phyloP scores from a whole-genome alignment of 53 echinoderm and acorn worm species.

The Pentamera pediparva region DNA sequence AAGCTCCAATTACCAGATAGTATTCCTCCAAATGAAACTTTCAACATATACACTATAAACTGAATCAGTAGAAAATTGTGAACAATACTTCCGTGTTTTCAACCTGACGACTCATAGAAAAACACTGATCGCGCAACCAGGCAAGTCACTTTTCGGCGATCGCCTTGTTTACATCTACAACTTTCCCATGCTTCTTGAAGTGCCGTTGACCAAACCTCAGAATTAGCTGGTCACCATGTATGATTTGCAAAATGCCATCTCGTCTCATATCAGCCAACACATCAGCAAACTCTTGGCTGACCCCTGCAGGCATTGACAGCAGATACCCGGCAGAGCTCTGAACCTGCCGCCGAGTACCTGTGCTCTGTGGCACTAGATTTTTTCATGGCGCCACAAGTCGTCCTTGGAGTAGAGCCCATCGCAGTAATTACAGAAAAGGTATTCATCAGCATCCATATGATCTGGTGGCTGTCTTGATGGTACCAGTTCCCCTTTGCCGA shows the following conservation, averaged over 20 bases:
- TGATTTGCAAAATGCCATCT: not conserved
- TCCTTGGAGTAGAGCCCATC: not conserved
- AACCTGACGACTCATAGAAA: too few relatives aligned
- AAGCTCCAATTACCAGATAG: too few relatives aligned
- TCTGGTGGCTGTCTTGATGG: not conserved
- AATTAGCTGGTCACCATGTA: conserved; percentile 3
- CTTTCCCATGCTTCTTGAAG: conserved; percentile 12
- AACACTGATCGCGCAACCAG: too few relatives aligned
- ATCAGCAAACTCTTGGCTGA: conserved; percentile 3
- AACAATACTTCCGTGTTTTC: too few relatives aligned
- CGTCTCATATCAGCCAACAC: conserved; percentile 19
- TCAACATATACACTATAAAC: too few relatives aligned
- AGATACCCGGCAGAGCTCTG: conserved; percentile 8
- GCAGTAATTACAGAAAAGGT: conserved; percentile 6
- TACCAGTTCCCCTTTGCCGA: not conserved
- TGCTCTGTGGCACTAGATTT: not conserved
- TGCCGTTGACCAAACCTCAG: conserved; percentile 12
- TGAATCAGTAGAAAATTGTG: too few relatives aligned
- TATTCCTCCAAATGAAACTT: too few relatives aligned
- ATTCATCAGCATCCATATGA: not conserved
- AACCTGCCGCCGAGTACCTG: not conserved
- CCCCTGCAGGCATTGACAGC: conserved; percentile 4
- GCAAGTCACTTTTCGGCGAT: too few relatives aligned
- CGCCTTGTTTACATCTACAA: not conserved
- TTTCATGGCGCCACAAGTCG: conserved; percentile 14